These are phyloP conservation scores for Hepsetus odoe DNA, from an alignment of 2,113 vertebrate species.

Conservation along the genomic window DNA sequence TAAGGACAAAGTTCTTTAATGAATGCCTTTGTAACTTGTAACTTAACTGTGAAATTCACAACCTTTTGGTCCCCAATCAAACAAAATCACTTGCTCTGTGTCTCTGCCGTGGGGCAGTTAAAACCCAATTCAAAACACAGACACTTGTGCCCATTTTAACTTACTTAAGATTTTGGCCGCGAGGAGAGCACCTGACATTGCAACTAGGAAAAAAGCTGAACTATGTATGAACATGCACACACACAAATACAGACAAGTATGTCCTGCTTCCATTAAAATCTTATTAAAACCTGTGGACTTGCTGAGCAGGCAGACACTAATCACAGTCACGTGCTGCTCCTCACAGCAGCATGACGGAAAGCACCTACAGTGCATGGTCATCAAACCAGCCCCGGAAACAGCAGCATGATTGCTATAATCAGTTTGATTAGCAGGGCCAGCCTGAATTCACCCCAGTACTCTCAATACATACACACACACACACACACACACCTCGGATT, in stretches of 20 bases:
- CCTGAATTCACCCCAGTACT: conserved; percentile 17
- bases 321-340: not conserved
- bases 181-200: too few relatives aligned
- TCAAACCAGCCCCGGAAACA: conserved; percentile 37
- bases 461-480: not conserved
- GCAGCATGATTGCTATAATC: conserved; percentile 52
- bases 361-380: conserved; percentile 20
- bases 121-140: too few relatives aligned
- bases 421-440: conserved; percentile 46
- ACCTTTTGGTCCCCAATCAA: too few relatives aligned
- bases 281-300: conserved; percentile 2
- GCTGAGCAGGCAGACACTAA: conserved; percentile 15
- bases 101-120: too few relatives aligned
- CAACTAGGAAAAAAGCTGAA: too few relatives aligned
- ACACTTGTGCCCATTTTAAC: too few relatives aligned
- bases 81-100: too few relatives aligned
- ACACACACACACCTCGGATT: not conserved
- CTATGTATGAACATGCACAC: not conserved
- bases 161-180: too few relatives aligned
- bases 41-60: too few relatives aligned
- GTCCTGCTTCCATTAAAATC: conserved; percentile 4
- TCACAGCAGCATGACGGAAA: conserved; percentile 23
- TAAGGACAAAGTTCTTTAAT: too few relatives aligned
- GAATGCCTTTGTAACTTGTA: too few relatives aligned
- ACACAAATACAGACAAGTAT: not conserved